Evolutionary conservation across 2,888 invertebrate genomes (phyloP), one percentile per base, ranked within the genome.

Genomic region (Clunio marinus): DNA sequence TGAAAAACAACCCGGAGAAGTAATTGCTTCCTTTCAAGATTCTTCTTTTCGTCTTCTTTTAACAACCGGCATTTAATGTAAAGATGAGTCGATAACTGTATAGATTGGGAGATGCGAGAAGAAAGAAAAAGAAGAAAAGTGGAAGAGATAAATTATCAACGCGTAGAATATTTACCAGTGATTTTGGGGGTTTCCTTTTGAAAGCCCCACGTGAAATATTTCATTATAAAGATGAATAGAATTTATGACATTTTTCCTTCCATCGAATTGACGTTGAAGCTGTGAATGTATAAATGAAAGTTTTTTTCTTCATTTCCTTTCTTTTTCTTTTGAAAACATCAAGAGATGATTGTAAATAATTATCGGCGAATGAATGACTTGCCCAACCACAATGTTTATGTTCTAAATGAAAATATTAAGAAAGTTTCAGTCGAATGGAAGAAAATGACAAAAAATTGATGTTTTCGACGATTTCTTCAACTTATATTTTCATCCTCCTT

Each of bases 361-460:
- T 32, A 32, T 27, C 15, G 46, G 8, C 15, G 17, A 41, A 41
- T n/a, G 2, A n/a, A n/a, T n/a, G n/a, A n/a, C n/a, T n/a, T n/a
- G n/a, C n/a, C n/a, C n/a, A n/a, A n/a, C n/a, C n/a, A n/a, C 41
- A 15, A 41, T 41, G 41, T 41, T 41, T 41, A 41, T 15, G 41
- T 15, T 2, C 2, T 10, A n/a, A 15, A 5, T 10, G 15, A 41
- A 15, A 41, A 10, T 3, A 41, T 32, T 32, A 41, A 15, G 41
- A 41, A 41, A 41, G 32, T 32, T 32, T 32, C 32, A 32, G n/a
- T n/a, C 10, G 32, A 32, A 32, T 32, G 32, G 10, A 41, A 41
- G 15, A 15, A 41, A n/a, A 15, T 28, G 59, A 59, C 59, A 59
- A 20, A 59, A 15, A 59, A 59, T 59, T 59, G 32, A 59, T 59